Evolutionary conservation across 2,797 vertebrate genomes (phyloP).

Genomic region (Myotis pilosus): DNA sequence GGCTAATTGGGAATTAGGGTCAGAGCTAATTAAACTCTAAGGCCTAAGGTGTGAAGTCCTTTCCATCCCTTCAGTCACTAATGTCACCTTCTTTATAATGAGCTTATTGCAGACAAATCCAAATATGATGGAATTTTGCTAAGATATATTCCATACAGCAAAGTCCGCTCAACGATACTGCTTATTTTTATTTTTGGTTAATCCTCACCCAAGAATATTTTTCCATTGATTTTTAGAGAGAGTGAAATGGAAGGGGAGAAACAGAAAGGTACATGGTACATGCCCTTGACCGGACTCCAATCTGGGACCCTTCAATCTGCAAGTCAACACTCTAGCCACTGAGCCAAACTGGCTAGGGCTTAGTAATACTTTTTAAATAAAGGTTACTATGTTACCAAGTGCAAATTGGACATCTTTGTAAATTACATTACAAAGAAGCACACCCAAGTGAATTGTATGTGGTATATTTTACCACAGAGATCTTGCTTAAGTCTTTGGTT

Average conservation of each 20-base stretch:
- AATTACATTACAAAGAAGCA: too few relatives aligned
- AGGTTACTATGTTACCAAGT: not conserved
- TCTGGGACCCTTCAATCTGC: too few relatives aligned
- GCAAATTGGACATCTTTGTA: not conserved
- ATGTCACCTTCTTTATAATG: not conserved
- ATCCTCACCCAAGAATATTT: too few relatives aligned
- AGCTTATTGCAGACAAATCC: not conserved
- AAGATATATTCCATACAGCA: not conserved
- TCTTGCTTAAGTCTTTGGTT: fast-evolving
- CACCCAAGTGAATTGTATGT: too few relatives aligned
- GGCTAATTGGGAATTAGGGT: slow-evolving; percentile 32
- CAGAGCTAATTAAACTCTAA: not conserved
- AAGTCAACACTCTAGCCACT: too few relatives aligned
- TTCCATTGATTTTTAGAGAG: too few relatives aligned
- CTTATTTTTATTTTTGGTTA: too few relatives aligned
- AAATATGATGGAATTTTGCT: not conserved
- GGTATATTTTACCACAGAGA: not conserved
- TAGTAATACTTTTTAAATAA: not conserved
- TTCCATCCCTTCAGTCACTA: not conserved
- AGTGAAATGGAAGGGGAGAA: too few relatives aligned
- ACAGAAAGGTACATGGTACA: too few relatives aligned
- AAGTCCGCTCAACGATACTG: not conserved
- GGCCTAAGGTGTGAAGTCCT: not conserved
- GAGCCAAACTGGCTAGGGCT: too few relatives aligned
- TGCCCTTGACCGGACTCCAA: too few relatives aligned